A percentile compares a stretch with the other conserved stretches of the same genome.
Evolutionary conservation across 2,888 invertebrate species (phyloP).

Genomic region (Ferdinandea cuprea): DNA sequence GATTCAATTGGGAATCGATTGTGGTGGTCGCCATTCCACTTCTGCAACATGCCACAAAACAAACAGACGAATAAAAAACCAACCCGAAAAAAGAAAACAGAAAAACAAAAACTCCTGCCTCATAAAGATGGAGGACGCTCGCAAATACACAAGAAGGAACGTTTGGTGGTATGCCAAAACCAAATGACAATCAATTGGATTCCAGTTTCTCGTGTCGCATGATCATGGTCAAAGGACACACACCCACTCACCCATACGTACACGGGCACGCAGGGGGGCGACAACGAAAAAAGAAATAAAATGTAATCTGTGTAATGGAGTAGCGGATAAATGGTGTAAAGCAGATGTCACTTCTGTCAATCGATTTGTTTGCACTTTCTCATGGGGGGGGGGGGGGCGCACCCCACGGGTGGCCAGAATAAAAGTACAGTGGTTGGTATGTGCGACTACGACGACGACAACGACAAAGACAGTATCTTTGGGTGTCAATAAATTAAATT

Average conservation of each 20-base stretch:
- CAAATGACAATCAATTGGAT: conserved; percentile 68
- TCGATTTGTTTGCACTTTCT: conserved; percentile 61
- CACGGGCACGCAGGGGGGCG: background rate
- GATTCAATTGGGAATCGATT: conserved; percentile 69
- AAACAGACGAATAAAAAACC: conserved; percentile 18
- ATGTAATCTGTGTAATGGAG: conserved; percentile 70
- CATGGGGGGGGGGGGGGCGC: no score
- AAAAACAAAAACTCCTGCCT: conserved; percentile 12
- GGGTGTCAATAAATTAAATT: conserved; percentile 46
- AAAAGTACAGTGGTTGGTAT: conserved; percentile 4
- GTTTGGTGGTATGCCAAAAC: conserved; percentile 32
- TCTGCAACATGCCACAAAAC: conserved; percentile 18
- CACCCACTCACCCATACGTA: no score
- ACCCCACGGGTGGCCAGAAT: background rate
- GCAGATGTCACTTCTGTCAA: conserved; percentile 69
- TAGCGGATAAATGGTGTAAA: conserved; percentile 68
- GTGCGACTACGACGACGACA: conserved; percentile 1
- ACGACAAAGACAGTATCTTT: background rate
- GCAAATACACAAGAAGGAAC: conserved; percentile 2
- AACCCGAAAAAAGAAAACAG: background rate
- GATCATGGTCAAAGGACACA: conserved; percentile 15
- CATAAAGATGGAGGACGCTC: conserved; percentile 1
- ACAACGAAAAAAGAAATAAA: conserved; percentile 29
- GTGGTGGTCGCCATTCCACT: background rate
- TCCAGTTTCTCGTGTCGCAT: conserved; percentile 48